Base-by-base conservation (phyloP, 2,888 invertebrate species). In the Stenotaenia linearis region DNA sequence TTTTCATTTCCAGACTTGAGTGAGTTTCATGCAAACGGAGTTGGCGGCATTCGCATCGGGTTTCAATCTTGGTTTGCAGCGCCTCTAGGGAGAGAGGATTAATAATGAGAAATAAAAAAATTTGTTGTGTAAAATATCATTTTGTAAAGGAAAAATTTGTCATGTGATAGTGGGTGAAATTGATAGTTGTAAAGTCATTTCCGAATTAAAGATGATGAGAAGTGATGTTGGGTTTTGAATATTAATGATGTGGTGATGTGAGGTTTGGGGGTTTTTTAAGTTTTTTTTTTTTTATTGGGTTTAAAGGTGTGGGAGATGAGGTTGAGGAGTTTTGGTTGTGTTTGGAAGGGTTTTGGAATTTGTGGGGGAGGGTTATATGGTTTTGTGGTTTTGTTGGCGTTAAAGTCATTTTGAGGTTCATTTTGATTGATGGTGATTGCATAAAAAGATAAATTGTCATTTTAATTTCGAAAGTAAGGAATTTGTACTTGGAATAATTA, bases 21-120 rank as follows among this genome's bases (percentile, higher is more conserved):
- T 28, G 61, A 25, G 61, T 61, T 61, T 61, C 61, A 61, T 4
- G 61, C 25, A 61, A 61, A 61, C 61, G 21, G 61, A 61, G 61
- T 61, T 61, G 61, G 61, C 61, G 61, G 23, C 61, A 61, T 6
- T 3, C 25, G 61, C 61, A 61, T 61, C 61, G 28, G 0, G 25
- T 61, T 61, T 61, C 61, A 61, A 61, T 28, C 25, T 61, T 61
- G 18, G 45, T 45, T 61, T 25, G 61, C 23, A 15, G 61, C 61
- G 61, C 61, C 61, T 61, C 61, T 61, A 61, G 61, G 61, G 61
- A 61, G 61, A 23, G 61, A 25, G 61, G 61, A 61, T 61, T 61
- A 25, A 61, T 23, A 61, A 21, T 25, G 25, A 61, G 15, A 25
- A 23, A 21, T 4, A 56, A 21, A 21, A 23, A 56, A 21, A n/a